phyloP scores from a whole-genome alignment of 2,888 invertebrate species.

The Prosapia bicincta region DNA sequence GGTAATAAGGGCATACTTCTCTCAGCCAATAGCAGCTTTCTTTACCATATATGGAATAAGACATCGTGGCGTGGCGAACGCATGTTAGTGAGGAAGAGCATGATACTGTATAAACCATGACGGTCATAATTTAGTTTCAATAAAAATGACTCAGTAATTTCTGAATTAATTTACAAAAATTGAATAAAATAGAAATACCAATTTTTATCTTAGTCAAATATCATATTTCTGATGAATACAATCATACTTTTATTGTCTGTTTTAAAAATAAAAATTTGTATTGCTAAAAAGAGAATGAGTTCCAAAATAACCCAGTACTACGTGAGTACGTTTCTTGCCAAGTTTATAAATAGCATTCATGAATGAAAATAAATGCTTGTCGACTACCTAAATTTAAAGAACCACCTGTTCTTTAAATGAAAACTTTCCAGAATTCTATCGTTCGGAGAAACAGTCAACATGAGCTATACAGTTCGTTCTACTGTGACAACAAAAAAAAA shows the following conservation, averaged over 20 bases:
- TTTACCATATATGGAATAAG: slow-evolving; percentile 2
- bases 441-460: too few species aligned
- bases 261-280: too few species aligned
- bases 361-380: not conserved
- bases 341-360: not conserved
- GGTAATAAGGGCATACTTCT: not conserved
- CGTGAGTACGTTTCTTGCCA: not conserved
- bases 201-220: too few species aligned
- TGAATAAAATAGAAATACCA: too few species aligned
- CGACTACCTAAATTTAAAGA: not conserved
- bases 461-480: too few species aligned
- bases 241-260: too few species aligned
- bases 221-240: too few species aligned
- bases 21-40: not conserved
- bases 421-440: too few species aligned
- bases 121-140: not conserved
- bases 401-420: too few species aligned
- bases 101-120: not conserved
- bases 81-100: not conserved
- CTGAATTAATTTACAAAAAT: too few species aligned
- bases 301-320: not conserved
- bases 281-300: not conserved
- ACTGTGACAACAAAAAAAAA: too few species aligned
- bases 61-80: not conserved
- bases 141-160: not conserved